Evolutionary conservation across 2,113 vertebrate genomes (phyloP).

Genomic region (Gadus macrocephalus): DNA sequence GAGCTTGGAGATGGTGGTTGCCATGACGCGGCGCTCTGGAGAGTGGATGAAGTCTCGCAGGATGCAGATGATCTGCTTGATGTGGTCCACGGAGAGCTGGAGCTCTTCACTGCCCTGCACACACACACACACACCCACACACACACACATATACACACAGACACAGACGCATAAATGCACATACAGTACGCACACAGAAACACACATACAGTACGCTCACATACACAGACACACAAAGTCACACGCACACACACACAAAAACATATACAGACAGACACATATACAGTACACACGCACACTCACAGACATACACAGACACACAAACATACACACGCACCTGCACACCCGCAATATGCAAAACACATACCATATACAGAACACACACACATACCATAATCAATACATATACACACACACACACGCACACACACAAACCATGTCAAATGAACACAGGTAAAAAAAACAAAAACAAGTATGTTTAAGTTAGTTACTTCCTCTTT

Average conservation of each 20-base stretch:
- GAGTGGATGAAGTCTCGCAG: conserved; percentile 90
- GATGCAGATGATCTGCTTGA: conserved; percentile 92
- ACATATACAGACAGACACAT: too few species aligned
- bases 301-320: background rate
- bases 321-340: background rate
- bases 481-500: background rate
- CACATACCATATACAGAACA: background rate
- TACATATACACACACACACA: background rate
- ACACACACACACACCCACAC: background rate
- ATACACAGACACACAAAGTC: background rate
- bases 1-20: conserved; percentile 86
- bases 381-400: background rate
- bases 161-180: background rate
- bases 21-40: conserved; percentile 90
- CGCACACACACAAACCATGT: background rate
- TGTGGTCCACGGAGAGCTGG: conserved; percentile 83
- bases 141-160: conserved; percentile 1
- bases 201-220: background rate
- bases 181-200: background rate
- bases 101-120: conserved; percentile 83
- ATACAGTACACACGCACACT: background rate
- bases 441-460: too few species aligned
- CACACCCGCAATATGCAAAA: background rate
- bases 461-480: too few species aligned
- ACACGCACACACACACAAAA: background rate